phyloP scores from a whole-genome alignment of 2,797 vertebrate species.

The Coilia nasus region DNA sequence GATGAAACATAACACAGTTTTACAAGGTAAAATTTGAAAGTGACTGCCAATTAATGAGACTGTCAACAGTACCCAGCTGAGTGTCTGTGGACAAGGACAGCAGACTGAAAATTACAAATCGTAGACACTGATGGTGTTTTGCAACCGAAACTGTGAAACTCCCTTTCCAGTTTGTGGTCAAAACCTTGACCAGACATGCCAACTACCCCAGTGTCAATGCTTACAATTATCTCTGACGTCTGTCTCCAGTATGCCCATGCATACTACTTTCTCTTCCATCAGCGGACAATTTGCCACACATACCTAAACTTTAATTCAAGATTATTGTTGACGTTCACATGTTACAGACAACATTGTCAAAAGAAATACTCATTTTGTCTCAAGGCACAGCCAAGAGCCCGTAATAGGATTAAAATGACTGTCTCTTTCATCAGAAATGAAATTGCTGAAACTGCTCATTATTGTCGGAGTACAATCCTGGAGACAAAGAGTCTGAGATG shows the following conservation, averaged over 20 bases:
- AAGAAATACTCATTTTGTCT: background rate
- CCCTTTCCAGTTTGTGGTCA: background rate
- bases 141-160: background rate
- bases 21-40: conserved; percentile 20
- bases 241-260: too few relatives aligned
- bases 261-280: background rate
- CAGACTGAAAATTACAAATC: background rate
- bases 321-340: background rate
- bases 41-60: conserved; percentile 18
- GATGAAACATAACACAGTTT: conserved; percentile 19
- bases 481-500: background rate
- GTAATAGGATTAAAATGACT: background rate
- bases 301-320: background rate
- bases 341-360: conserved; percentile 6
- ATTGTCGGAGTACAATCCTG: background rate
- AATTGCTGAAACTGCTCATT: conserved; percentile 17
- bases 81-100: background rate
- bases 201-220: background rate
- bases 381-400: conserved; percentile 1
- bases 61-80: conserved; percentile 12
- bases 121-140: background rate
- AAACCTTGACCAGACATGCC: background rate
- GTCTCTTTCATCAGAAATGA: conserved; percentile 13
- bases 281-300: background rate
- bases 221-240: background rate